A percentile compares a stretch with the other conserved stretches of the same genome.
Evolutionary conservation across 2,113 vertebrate species (phyloP).

Genomic region (Channa maculata): DNA sequence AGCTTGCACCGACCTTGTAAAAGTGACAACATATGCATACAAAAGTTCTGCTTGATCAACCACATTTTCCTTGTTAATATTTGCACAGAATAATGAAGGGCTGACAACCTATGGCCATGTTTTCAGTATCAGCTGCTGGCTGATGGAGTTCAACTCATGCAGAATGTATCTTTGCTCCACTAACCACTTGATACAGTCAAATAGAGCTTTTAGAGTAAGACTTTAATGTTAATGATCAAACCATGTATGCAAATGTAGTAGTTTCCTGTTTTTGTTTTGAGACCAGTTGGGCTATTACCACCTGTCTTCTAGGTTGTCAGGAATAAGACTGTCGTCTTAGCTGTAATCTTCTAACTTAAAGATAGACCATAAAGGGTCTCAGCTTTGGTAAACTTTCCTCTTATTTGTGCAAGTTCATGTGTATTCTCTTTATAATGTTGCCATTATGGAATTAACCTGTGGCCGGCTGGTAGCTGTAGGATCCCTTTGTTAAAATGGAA

Average conservation of each 20-base stretch:
- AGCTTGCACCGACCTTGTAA: no score
- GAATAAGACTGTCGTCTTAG: background rate
- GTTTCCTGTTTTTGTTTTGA: background rate
- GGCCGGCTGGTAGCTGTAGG: background rate
- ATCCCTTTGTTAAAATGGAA: background rate
- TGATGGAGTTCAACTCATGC: background rate
- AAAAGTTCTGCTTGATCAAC: conserved; percentile 13
- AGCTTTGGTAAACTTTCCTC: background rate
- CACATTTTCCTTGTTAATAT: conserved; percentile 19
- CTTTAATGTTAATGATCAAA: background rate
- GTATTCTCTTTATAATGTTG: background rate
- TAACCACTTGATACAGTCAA: background rate
- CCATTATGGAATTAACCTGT: conserved; percentile 2
- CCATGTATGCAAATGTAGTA: background rate
- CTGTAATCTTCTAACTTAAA: background rate
- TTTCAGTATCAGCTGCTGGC: background rate
- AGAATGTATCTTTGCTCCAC: background rate
- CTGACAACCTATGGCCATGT: background rate
- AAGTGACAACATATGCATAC: background rate
- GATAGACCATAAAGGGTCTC: background rate
- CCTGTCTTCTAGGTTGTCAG: background rate
- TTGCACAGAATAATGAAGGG: background rate
- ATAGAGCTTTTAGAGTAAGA: background rate
- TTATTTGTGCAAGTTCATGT: background rate
- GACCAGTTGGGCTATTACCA: no score